Evolutionary conservation across 2,113 vertebrate genomes (phyloP), one percentile per base, ranked within the genome.

Genomic region (Neolamprologus devosi): DNA sequence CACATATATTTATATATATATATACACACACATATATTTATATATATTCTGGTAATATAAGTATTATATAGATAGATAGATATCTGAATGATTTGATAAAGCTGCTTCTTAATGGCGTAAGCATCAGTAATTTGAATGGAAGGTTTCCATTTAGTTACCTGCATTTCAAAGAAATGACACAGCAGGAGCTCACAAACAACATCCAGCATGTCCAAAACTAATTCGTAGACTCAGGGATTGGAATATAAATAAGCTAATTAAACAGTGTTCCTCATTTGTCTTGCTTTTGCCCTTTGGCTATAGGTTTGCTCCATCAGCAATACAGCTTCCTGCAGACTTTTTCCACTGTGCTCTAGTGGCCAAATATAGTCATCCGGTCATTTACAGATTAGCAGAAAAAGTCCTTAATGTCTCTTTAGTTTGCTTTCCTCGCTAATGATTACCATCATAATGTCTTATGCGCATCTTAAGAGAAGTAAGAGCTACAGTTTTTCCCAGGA

Each of bases 341-440:
- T 86, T 55, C 89, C 90, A 65, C 9, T 47, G 19, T 45, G 75
- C 47, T 85, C 40, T 81, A 83, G 83, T 60, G 65, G 4, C 84
- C 57, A 79, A 28, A 51, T 9, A 13, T 9, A 14, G 35, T 58
- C 11, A 11, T 70, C 55, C 54, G 13, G 19, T 30, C 63, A 49
- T 58, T 73, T 87, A 80, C 84, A 89, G 82, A 89, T 90, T 86
- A 87, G 53, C 82, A 58, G 17, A 33, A 81, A 88, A 37, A 21
- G 57, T 53, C 58, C 12, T 13, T 82, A 82, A 78, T 63, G 81
- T 11, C 11, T 13, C 40, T 73, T 51, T 35, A 11, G 81, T 9
- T 84, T 57, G 55, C 11, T 78, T 47, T 87, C 35, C 37, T 26
- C 16, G 84, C 86, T 88, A 93, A 94, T 91, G 55, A 93, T 92